phyloP scores from a whole-genome alignment of 2,888 invertebrate species.

The Hybos culiciformis region DNA sequence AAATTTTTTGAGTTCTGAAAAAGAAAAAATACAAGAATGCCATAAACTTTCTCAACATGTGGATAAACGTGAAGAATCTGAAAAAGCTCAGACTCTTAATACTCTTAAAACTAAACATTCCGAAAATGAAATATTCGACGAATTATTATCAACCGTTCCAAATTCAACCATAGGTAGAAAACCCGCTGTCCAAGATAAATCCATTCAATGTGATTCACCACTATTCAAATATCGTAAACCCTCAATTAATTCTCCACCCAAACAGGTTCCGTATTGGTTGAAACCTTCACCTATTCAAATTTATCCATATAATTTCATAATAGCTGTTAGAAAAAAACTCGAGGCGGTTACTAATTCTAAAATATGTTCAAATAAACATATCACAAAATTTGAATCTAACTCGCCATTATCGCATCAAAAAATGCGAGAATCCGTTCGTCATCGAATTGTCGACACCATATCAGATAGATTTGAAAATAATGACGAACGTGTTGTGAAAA shows the following conservation, averaged over 20 bases:
- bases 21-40: not conserved
- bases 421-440: not conserved
- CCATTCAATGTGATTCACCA: constrained; percentile 11
- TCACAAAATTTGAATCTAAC: no score
- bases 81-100: no score
- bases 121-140: no score
- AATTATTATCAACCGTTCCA: constrained; percentile 13
- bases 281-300: constrained; percentile 32
- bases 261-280: constrained; percentile 28
- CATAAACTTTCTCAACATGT: no score
- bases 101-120: no score
- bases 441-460: not conserved
- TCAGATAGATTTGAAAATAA: not conserved
- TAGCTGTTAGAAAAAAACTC: constrained; percentile 44
- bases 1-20: not conserved
- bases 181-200: constrained; percentile 13
- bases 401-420: constrained; percentile 8
- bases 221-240: not conserved
- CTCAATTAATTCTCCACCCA: not conserved
- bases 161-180: constrained; percentile 10
- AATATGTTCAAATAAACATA: no score
- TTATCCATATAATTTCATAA: constrained; percentile 47
- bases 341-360: constrained; percentile 23
- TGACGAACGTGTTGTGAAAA: no score
- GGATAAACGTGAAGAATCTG: no score